Percentiles rank a stretch among this genome's conserved stretches.
These are phyloP conservation scores for Harpagoxenus sublaevis DNA, from an alignment of 2,888 invertebrate species.

Conservation along the genomic window DNA sequence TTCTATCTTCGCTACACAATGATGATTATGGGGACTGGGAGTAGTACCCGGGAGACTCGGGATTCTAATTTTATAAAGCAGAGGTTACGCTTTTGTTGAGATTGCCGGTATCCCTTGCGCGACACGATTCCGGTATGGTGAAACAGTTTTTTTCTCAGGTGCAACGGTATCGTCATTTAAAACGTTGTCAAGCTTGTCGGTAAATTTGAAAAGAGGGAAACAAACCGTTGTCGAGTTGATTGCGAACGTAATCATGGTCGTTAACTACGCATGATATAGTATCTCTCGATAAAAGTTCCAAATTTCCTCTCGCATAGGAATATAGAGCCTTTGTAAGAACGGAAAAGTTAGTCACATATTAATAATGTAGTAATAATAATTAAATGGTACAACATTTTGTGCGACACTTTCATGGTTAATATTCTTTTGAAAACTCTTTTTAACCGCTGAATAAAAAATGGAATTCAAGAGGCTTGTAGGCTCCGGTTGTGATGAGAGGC, in stretches of 20 bases:
- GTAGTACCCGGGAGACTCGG: slow-evolving; percentile 40
- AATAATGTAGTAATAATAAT: slow-evolving; percentile 8
- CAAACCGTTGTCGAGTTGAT: slow-evolving; percentile 20
- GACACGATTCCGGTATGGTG: neutral
- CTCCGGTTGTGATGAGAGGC: neutral
- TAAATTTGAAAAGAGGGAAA: slow-evolving; percentile 28
- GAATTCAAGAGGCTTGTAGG: neutral
- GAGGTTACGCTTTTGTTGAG: slow-evolving; percentile 51
- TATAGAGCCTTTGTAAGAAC: neutral
- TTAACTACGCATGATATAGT: slow-evolving; percentile 12
- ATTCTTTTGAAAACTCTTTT: slow-evolving; percentile 11
- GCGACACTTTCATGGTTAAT: neutral
- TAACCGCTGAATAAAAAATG: neutral
- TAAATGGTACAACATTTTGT: slow-evolving; percentile 25
- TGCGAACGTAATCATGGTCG: slow-evolving; percentile 27
- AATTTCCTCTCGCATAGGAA: slow-evolving; percentile 11
- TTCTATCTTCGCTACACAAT: slow-evolving; percentile 57
- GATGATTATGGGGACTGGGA: slow-evolving; percentile 55
- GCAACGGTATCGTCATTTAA: slow-evolving; percentile 17
- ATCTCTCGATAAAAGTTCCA: neutral
- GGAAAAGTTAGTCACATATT: slow-evolving; percentile 5
- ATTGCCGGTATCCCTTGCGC: neutral
- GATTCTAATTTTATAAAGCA: slow-evolving; percentile 65
- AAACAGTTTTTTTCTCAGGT: slow-evolving; percentile 33
- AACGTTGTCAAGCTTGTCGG: slow-evolving; percentile 7